A percentile compares a stretch with the other conserved stretches of the same genome.
Evolutionary conservation across 2,797 vertebrate genomes (phyloP).

Genomic region (Okamejei kenojei): DNA sequence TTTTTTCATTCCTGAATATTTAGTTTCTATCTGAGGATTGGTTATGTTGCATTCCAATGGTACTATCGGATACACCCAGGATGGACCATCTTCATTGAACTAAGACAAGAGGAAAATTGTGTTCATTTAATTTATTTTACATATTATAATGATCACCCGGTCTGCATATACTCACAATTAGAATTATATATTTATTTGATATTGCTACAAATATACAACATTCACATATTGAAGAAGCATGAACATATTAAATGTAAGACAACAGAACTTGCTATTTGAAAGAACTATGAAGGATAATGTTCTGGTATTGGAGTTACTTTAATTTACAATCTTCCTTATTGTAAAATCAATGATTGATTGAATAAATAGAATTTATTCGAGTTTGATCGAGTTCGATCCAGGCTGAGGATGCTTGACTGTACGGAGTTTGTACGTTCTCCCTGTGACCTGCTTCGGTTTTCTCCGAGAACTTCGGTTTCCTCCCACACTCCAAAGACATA

Average conservation of each 20-base stretch:
- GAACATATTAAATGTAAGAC: not conserved
- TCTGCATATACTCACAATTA: not conserved
- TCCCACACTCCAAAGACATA: too few species aligned
- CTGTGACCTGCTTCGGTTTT: too few species aligned
- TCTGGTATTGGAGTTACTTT: not conserved
- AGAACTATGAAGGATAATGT: not conserved
- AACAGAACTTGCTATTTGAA: not conserved
- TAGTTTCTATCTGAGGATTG: conserved; percentile 24
- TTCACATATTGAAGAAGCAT: not conserved
- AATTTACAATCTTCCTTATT: not conserved
- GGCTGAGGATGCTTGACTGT: too few species aligned
- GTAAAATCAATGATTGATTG: not conserved
- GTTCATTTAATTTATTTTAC: not conserved
- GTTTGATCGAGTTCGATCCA: too few species aligned
- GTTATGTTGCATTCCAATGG: conserved; percentile 15
- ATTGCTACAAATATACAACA: not conserved
- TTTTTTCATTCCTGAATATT: conserved; percentile 36
- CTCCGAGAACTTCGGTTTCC: too few species aligned
- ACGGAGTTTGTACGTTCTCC: too few species aligned
- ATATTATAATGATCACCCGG: not conserved
- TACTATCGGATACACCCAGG: conserved; percentile 20
- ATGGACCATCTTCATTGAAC: conserved; percentile 17
- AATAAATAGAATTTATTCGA: not conserved
- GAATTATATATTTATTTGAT: too few species aligned
- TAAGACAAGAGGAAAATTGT: not conserved